Evolutionary conservation across 2,888 invertebrate species (phyloP).

Genomic region (Pandemis cinnamomeana): DNA sequence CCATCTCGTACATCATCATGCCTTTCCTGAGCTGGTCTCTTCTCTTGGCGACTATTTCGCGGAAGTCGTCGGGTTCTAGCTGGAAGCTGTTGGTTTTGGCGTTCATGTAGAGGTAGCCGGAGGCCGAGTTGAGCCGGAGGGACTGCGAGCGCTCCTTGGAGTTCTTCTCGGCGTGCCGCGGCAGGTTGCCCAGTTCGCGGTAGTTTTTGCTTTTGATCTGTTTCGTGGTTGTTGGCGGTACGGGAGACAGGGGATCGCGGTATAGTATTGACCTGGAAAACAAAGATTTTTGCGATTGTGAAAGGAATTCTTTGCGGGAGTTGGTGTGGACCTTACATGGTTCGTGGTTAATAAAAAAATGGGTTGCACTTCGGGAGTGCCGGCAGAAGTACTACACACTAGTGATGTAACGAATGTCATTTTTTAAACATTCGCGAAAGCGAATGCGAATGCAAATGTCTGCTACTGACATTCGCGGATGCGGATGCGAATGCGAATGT

Average conservation of each 20-base stretch:
- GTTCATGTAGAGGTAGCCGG: conserved; percentile 81
- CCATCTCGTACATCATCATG: conserved; percentile 71
- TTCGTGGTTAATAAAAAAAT: no score
- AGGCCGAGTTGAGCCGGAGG: conserved; percentile 77
- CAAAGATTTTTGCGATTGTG: conserved; percentile 2
- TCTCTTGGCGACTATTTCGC: conserved; percentile 76
- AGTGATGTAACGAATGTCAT: no score
- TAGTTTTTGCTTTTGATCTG: conserved; percentile 70
- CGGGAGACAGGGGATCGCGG: conserved; percentile 77
- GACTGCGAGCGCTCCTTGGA: conserved; percentile 74
- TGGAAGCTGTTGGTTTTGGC: conserved; percentile 79
- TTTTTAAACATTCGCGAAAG: no score
- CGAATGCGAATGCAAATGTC: no score
- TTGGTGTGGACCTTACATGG: no score
- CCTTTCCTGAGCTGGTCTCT: conserved; percentile 74
- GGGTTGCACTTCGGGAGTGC: no score
- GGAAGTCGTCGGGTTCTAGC: conserved; percentile 77
- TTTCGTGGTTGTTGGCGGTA: conserved; percentile 72
- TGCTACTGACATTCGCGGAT: no score
- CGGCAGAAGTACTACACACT: no score
- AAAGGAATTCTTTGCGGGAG: no score
- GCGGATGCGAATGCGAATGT: no score
- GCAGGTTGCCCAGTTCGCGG: conserved; percentile 67
- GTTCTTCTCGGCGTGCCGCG: conserved; percentile 76
- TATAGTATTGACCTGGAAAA: conserved; percentile 72